Evolutionary conservation across 2,888 invertebrate species (phyloP), one percentile per base, ranked within the genome.

Genomic region (Beris morrisii): DNA sequence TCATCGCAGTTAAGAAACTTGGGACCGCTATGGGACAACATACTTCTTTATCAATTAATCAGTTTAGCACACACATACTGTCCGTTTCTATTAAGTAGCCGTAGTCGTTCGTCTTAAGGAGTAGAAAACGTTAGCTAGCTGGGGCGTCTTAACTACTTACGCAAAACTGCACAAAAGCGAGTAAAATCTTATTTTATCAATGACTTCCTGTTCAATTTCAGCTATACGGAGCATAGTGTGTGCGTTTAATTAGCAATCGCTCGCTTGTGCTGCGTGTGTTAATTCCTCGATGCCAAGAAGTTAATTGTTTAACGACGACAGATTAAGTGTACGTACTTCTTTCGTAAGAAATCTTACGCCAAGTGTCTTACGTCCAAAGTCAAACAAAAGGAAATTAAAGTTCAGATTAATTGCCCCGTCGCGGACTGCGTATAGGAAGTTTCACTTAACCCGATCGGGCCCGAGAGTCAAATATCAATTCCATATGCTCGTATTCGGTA

Each of bases 391-490:
- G 69, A 69, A 69, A 69, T 69, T 56, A 54, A 52, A 61, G 69
- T 67, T 69, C 69, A 69, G 65, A 69, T 67, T 67, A 69, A 69
- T 69, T 69, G 69, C 53, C 67, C 67, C 45, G 44, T 9, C 28
- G 28, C 43, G 52, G 13, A 44, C n/a, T 9, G 54, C 22, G n/a
- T 44, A 54, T 54, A 54, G 64, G 64, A 64, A 64, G 64, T 64
- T 53, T 54, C 30, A 54, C 30, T 64, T 64, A 64, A 64, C 64
- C 64, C 54, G 44, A 15, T 30, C 32, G 61, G 9, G 38, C 58
- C 22, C 32, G 50, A 28, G 38, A 50, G 61, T 61, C 38, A 52
- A 61, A 32, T 61, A 61, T 61, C 61, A 61, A 61, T 61, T 61
- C 50, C 61, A 61, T 11, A 32, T 22, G 59, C 46, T 59, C 59